phyloP scores from a whole-genome alignment of 2,797 vertebrate genomes.

The Anolis apletophallus region DNA sequence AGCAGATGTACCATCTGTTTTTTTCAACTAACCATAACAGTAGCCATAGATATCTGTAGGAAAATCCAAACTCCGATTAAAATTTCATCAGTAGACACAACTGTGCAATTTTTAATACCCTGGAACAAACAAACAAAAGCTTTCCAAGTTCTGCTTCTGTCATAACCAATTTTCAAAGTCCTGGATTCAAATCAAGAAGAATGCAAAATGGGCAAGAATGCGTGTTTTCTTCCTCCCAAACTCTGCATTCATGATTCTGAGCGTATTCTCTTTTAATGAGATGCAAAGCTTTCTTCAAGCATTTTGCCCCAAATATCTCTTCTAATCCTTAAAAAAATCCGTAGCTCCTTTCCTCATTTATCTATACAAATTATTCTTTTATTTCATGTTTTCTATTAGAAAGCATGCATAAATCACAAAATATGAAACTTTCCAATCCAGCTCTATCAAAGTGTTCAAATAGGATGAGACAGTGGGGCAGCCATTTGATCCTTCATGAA shows the following conservation, averaged over 20 bases:
- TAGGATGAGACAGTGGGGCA: not conserved
- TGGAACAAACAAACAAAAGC: not conserved
- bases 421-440: not conserved
- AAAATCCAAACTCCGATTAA: not conserved
- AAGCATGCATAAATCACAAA: not conserved
- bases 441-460: not conserved
- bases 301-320: not conserved
- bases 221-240: not conserved
- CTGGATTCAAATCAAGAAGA: not conserved
- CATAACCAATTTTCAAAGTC: not conserved
- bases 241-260: not conserved
- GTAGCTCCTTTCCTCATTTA: no score
- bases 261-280: not conserved
- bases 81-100: not conserved
- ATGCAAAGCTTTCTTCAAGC: not conserved
- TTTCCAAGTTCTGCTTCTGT: not conserved
- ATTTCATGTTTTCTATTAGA: no score
- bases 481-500: not conserved
- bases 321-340: not conserved
- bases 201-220: not conserved
- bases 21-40: not conserved
- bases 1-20: not conserved
- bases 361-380: no score
- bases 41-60: not conserved
- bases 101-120: not conserved